phyloP scores from a whole-genome alignment of 1,140 invertebrate species.

The Megalonaias nervosa region DNA sequence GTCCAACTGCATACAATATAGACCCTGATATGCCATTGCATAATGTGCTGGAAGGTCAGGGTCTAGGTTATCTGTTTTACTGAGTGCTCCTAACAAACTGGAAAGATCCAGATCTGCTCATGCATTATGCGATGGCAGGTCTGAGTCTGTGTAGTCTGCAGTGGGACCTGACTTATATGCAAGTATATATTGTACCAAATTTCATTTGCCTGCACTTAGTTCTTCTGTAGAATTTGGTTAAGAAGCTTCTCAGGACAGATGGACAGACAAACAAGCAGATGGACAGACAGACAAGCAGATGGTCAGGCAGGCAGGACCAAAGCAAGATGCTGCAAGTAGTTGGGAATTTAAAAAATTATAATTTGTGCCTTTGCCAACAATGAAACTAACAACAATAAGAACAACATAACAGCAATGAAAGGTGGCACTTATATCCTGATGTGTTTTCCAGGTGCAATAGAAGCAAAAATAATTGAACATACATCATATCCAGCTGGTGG shows the following conservation, averaged over 20 bases:
- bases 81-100: too few species aligned
- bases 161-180: too few species aligned
- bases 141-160: too few species aligned
- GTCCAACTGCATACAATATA: too few species aligned
- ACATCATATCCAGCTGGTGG: constrained; percentile 67
- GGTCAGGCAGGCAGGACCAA: neutral
- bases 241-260: neutral
- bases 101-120: too few species aligned
- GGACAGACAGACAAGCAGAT: constrained; percentile 7
- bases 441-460: neutral
- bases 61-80: too few species aligned
- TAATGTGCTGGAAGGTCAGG: too few species aligned
- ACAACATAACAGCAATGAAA: neutral
- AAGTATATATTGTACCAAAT: too few species aligned
- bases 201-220: too few species aligned
- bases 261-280: neutral
- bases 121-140: too few species aligned
- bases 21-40: too few species aligned
- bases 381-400: neutral
- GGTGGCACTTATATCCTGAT: neutral
- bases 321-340: too few species aligned
- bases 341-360: neutral
- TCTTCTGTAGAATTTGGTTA: neutral
- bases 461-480: constrained; percentile 32
- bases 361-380: neutral